Conservation (phyloP, 2,888 invertebrate genomes). For the Drosophila robusta region DNA sequence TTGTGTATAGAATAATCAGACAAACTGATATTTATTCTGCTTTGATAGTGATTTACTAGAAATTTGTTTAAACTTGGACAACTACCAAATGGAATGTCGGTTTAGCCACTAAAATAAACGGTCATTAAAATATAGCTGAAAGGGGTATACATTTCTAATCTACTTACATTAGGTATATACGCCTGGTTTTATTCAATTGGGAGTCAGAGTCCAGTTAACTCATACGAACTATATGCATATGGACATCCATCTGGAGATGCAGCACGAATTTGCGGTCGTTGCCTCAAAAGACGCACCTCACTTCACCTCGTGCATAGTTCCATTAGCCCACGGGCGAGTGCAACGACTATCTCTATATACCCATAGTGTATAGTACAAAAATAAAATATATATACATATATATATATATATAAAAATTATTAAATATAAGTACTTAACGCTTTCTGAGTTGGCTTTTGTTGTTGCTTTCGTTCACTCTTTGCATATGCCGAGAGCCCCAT, state of each 20-base stretch:
- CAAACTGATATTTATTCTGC: no score
- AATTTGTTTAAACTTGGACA: no score
- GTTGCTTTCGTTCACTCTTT: constrained; percentile 1
- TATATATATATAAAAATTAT: not conserved
- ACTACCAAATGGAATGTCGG: no score
- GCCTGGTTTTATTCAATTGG: not conserved
- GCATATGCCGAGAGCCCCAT: not conserved
- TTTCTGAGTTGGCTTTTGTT: constrained; percentile 3
- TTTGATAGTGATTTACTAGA: no score
- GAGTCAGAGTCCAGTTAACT: not conserved
- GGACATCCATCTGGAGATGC: constrained; percentile 1
- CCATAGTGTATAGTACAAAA: constrained; percentile 5
- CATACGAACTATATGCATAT: not conserved
- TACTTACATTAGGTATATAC: not conserved
- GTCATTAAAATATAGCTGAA: not conserved
- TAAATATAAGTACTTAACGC: constrained; percentile 11
- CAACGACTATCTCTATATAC: constrained; percentile 25
- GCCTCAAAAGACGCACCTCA: constrained; percentile 26
- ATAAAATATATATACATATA: not conserved
- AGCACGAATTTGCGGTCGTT: constrained; percentile 27
- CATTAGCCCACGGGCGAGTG: constrained; percentile 21
- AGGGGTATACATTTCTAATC: not conserved
- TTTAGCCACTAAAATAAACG: no score
- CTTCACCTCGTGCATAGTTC: constrained; percentile 21
- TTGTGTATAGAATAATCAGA: no score